Evolutionary conservation across 1,140 invertebrate genomes (phyloP).

Genomic region (Bombus cullumanus): DNA sequence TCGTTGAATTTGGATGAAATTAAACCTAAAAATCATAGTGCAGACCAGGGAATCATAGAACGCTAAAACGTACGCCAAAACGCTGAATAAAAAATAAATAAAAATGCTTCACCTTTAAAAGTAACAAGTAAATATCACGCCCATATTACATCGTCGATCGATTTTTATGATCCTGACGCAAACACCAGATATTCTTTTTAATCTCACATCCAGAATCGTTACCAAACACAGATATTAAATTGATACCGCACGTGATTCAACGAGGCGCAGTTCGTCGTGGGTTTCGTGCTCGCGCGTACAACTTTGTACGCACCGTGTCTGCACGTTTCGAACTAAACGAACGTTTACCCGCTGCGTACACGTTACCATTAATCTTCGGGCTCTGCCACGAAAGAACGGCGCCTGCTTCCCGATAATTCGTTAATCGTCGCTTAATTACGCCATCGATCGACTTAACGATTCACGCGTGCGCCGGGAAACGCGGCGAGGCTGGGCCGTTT

Average conservation of each 20-base stretch:
- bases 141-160: background rate
- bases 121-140: background rate
- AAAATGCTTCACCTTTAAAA: background rate
- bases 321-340: constrained; percentile 10
- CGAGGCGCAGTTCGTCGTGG: too few species aligned
- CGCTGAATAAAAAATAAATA: background rate
- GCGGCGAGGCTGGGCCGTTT: background rate
- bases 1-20: background rate
- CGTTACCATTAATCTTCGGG: constrained; percentile 33
- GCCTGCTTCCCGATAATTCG: constrained; percentile 34
- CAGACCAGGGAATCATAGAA: background rate
- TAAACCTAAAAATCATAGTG: background rate
- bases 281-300: background rate
- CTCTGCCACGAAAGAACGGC: background rate
- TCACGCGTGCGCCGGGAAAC: constrained; percentile 16
- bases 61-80: background rate
- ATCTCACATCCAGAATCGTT: background rate
- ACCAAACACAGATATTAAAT: constrained; percentile 26
- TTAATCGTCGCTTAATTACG: constrained; percentile 53
- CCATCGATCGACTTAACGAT: constrained; percentile 38
- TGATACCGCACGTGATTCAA: background rate
- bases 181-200: background rate
- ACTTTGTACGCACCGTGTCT: background rate
- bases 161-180: too few species aligned
- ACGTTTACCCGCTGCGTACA: background rate